A percentile compares a stretch with the other conserved stretches of the same genome.
phyloP scores from a whole-genome alignment of 2,113 vertebrate genomes.

The Vombatus ursinus region DNA sequence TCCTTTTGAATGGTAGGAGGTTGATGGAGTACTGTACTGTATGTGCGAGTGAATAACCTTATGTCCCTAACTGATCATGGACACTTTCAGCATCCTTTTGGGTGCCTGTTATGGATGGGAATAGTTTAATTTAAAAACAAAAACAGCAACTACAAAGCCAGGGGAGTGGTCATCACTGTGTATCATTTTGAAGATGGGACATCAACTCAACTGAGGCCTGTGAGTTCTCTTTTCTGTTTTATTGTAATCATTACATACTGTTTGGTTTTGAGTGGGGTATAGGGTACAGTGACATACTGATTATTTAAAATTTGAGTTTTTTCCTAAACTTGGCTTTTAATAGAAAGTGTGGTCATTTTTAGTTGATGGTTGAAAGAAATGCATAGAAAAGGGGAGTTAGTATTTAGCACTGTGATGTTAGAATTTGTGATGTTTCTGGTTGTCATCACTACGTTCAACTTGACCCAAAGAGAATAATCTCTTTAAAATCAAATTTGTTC shows the following conservation, averaged over 20 bases:
- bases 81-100: not conserved
- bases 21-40: not conserved
- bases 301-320: not conserved
- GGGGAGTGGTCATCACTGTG: not conserved
- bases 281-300: not conserved
- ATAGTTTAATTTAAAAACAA: not conserved
- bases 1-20: not conserved
- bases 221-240: slow-evolving; percentile 16
- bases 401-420: slow-evolving; percentile 6
- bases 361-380: slow-evolving; percentile 14
- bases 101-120: not conserved
- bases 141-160: not conserved
- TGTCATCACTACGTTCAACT: slow-evolving; percentile 12
- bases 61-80: not conserved
- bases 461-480: not conserved
- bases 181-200: slow-evolving; percentile 16
- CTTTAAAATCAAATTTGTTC: slow-evolving; percentile 12
- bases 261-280: not conserved
- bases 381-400: not conserved
- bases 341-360: not conserved
- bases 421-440: slow-evolving; percentile 24
- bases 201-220: not conserved
- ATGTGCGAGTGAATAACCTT: not conserved
- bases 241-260: not conserved
- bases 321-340: not conserved